These are phyloP conservation scores for Siderastrea radians DNA, from an alignment of 92 coral and sea anemone genomes.

Conservation along the genomic window DNA sequence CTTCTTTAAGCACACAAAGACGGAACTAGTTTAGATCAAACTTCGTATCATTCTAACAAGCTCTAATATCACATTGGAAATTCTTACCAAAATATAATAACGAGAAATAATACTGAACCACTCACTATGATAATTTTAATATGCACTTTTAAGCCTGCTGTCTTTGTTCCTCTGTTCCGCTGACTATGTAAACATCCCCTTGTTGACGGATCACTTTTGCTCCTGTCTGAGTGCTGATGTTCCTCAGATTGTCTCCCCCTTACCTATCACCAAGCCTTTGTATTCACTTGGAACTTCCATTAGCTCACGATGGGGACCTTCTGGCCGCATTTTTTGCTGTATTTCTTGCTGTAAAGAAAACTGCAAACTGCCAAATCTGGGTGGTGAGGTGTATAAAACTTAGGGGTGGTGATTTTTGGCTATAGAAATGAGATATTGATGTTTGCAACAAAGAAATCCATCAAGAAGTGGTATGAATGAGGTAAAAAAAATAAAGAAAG, in stretches of 20 bases:
- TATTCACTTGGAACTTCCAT: constrained; percentile 21
- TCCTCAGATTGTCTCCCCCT: constrained; percentile 9
- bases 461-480: too few relatives aligned
- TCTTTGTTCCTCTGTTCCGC: constrained; percentile 16
- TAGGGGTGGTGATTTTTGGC: background rate
- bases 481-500: too few relatives aligned
- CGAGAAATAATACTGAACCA: background rate
- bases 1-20: too few relatives aligned
- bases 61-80: too few relatives aligned
- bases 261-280: constrained; percentile 30
- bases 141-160: background rate
- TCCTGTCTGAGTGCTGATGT: constrained; percentile 33
- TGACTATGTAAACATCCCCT: constrained; percentile 5
- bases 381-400: background rate
- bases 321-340: background rate
- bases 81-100: too few relatives aligned
- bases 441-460: too few relatives aligned
- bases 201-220: constrained; percentile 10
- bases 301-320: background rate
- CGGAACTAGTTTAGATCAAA: too few relatives aligned
- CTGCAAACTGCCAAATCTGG: background rate
- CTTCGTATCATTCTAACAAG: too few relatives aligned
- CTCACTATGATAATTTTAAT: constrained; percentile 11
- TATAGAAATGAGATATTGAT: too few relatives aligned
- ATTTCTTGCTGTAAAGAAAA: constrained; percentile 1